Evolutionary conservation across 2,113 vertebrate species (phyloP), one percentile per base, ranked within the genome.

Genomic region (Cyprichromis sp.): DNA sequence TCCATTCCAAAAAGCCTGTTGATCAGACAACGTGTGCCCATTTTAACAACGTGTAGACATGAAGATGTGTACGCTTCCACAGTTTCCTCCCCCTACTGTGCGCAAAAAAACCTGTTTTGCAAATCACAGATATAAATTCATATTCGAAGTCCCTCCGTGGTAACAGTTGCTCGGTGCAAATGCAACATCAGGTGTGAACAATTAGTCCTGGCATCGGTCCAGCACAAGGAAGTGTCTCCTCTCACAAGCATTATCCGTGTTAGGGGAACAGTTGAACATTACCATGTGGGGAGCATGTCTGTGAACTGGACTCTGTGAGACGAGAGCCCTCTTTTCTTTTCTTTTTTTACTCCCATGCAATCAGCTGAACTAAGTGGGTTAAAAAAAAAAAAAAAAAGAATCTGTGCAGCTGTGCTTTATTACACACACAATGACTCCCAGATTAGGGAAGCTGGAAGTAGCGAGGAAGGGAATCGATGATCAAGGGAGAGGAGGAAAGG

Each of bases 321-420:
- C 31, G 61, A 88, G 84, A 91, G 88, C 86, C 85, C 84, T 86
- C 16, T 19, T 34, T n/a, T 34, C 1, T 10, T 4, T 17, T 63
- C 26, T 66, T 36, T 68, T 21, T 40, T 90, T 84, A 88, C 80
- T 86, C 84, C 88, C 87, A 85, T 94, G 90, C 93, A 95, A 95
- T 96, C 93, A 94, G 89, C 90, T 93, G 92, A 94, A 91, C 90
- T 31, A 92, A 95, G 90, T 61, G 88, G 92, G 92, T 94, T 95
- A 88, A 86, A 91, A 93, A 85, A 52, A 47, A 52, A 52, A 47
- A 50, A 47, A 8, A 61, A 36, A 87, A 83, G 90, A 90, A 95
- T 95, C 90, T 81, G 85, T 93, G 93, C 95, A 96, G 96, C 95
- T 96, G 96, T 91, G 95, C 94, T 96, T 95, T 95, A 95, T 95